phyloP scores from a whole-genome alignment of 1,140 invertebrate genomes.

The Drosophila paulistorum region DNA sequence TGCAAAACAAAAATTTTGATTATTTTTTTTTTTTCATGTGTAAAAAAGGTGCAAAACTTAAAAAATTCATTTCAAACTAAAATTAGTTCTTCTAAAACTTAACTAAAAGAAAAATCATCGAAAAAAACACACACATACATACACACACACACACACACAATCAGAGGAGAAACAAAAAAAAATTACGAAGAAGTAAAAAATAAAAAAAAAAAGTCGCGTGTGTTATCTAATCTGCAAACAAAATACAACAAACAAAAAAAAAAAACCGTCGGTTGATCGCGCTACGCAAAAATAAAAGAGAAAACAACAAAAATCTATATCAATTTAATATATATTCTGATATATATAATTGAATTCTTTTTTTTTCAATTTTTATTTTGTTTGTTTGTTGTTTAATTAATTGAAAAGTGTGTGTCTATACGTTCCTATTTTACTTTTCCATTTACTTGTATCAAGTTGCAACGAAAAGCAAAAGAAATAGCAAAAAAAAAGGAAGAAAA shows the following conservation, averaged over 20 bases:
- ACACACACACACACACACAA: constrained; percentile 31
- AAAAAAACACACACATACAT: constrained; percentile 11
- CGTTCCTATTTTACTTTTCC: constrained; percentile 31
- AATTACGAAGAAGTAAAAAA: constrained; percentile 11
- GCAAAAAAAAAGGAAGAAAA: constrained; percentile 11
- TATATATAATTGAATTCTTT: constrained; percentile 11
- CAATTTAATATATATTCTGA: constrained; percentile 26
- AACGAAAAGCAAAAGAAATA: constrained; percentile 3
- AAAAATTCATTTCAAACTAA: neutral
- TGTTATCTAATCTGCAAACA: constrained; percentile 75
- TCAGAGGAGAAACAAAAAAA: constrained; percentile 27
- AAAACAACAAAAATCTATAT: constrained; percentile 31
- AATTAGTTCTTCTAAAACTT: neutral
- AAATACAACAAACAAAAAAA: constrained; percentile 41
- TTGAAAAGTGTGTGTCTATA: constrained; percentile 33
- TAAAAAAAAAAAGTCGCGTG: constrained; percentile 57
- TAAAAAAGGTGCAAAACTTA: constrained; percentile 5
- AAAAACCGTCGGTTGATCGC: constrained; percentile 20
- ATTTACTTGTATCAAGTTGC: constrained; percentile 34
- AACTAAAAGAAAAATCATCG: constrained; percentile 7
- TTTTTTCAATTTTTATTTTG: constrained; percentile 31
- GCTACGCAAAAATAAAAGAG: constrained; percentile 17
- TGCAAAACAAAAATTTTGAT: neutral
- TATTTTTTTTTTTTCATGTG: neutral
- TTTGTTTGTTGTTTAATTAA: neutral